phyloP scores from a whole-genome alignment of 2,888 invertebrate genomes.

The Masnerella sp. region DNA sequence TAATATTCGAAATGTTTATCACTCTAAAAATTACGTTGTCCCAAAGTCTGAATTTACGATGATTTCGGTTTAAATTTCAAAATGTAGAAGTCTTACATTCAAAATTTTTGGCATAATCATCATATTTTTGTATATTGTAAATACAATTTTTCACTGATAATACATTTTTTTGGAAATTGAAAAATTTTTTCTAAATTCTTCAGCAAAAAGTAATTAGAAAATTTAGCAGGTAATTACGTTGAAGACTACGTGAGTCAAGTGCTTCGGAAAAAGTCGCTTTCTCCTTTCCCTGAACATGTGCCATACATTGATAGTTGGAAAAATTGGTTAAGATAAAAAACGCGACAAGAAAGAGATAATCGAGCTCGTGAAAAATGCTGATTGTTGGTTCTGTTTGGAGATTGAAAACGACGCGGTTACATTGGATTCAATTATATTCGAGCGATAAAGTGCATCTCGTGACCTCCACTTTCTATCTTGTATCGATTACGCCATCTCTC shows the following conservation, averaged over 20 bases:
- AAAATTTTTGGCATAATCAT: no score
- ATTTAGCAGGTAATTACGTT: not conserved
- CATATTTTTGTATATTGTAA: no score
- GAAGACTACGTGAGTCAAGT: not conserved
- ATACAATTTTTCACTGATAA: no score
- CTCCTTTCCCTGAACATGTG: no score
- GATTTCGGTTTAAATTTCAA: no score
- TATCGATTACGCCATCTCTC: constrained; percentile 47
- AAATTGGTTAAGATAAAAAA: no score
- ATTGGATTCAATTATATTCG: constrained; percentile 52
- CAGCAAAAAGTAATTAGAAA: not conserved
- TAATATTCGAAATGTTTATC: no score
- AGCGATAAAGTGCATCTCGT: constrained; percentile 35
- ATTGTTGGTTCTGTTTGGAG: constrained; percentile 34
- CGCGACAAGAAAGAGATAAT: constrained; percentile 13
- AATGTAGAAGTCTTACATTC: no score
- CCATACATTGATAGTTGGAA: no score
- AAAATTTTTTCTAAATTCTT: not conserved
- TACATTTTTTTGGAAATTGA: not conserved
- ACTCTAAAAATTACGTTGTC: no score
- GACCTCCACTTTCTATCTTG: constrained; percentile 55
- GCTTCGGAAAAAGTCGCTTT: no score
- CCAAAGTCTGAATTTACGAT: no score
- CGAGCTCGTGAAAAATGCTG: constrained; percentile 18
- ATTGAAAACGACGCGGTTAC: constrained; percentile 25